Conservation (phyloP, 2,113 vertebrate genomes). For the Microcebus tavaratra region DNA sequence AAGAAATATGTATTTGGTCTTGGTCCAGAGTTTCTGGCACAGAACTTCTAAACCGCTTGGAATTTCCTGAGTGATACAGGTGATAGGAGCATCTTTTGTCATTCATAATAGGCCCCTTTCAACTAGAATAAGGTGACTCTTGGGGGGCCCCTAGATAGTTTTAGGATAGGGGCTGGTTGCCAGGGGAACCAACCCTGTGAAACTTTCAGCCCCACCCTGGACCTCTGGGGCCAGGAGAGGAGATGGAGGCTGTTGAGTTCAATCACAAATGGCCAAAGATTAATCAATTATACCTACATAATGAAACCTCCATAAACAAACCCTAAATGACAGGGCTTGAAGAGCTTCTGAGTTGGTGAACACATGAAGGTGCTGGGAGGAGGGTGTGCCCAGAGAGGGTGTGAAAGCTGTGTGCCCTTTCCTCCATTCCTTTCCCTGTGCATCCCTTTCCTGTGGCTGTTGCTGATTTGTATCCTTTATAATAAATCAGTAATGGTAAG, state of each 20-base stretch:
- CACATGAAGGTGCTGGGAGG: background rate
- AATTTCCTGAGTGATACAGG: background rate
- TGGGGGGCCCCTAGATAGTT: background rate
- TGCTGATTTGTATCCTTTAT: background rate
- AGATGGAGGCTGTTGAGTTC: background rate
- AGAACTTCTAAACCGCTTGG: background rate
- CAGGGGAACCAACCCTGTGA: background rate
- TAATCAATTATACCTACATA: background rate
- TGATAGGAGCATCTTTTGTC: background rate
- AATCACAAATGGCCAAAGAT: background rate
- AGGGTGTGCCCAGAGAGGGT: background rate
- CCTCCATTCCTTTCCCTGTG: background rate
- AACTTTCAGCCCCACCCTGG: background rate
- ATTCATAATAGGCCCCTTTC: background rate
- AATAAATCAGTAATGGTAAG: background rate
- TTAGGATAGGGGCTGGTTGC: background rate
- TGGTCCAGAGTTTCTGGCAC: background rate
- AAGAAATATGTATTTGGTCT: background rate
- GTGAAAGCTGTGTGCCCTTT: background rate
- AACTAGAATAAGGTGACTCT: background rate
- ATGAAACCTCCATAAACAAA: no score
- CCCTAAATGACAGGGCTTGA: background rate
- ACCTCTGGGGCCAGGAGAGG: background rate
- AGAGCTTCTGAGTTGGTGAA: background rate
- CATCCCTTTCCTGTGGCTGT: background rate